These are phyloP conservation scores for Crambe crambe DNA, from an alignment of 37 sponge, comb jelly and placozoan genomes.

Conservation along the genomic window DNA sequence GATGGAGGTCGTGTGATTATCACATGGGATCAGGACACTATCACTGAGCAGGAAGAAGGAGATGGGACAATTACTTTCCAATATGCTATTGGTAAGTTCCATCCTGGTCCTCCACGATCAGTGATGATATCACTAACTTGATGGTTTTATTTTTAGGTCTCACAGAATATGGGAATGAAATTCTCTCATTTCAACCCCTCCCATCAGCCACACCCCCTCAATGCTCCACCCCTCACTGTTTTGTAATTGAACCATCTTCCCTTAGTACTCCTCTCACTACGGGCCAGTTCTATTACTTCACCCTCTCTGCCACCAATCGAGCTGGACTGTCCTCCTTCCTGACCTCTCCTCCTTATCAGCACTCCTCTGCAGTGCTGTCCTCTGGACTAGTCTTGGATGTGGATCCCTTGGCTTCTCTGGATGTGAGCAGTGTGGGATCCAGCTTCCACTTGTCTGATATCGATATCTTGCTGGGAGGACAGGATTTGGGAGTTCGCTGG, in stretches of 20 bases:
- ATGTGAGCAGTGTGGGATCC: not conserved
- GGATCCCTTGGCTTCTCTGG: not conserved
- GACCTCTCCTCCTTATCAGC: conserved; percentile 11
- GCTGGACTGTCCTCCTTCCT: conserved; percentile 39
- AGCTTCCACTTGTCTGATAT: conserved; percentile 30
- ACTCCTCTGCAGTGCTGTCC: not conserved
- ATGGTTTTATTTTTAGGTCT: conserved; percentile 20
- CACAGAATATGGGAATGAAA: conserved; percentile 23
- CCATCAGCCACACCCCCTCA: not conserved
- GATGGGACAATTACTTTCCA: conserved; percentile 5
- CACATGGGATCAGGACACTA: conserved; percentile 38
- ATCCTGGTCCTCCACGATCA: not conserved
- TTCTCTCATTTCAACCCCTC: conserved; percentile 22
- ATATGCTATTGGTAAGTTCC: conserved; percentile 64
- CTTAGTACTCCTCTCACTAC: conserved; percentile 15
- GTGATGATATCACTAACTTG: not conserved
- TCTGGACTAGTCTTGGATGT: conserved; percentile 37
- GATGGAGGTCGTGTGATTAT: conserved; percentile 26
- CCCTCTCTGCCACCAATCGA: conserved; percentile 42
- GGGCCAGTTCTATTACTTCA: conserved; percentile 46
- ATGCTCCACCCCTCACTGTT: conserved; percentile 39
- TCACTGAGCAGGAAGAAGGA: conserved; percentile 40
- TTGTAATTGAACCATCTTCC: conserved; percentile 35
- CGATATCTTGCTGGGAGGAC: conserved; percentile 28
- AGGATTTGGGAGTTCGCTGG: conserved; percentile 27